Base-by-base conservation (phyloP, 2,797 vertebrate species). In the Mormyrus hasselquistii region DNA sequence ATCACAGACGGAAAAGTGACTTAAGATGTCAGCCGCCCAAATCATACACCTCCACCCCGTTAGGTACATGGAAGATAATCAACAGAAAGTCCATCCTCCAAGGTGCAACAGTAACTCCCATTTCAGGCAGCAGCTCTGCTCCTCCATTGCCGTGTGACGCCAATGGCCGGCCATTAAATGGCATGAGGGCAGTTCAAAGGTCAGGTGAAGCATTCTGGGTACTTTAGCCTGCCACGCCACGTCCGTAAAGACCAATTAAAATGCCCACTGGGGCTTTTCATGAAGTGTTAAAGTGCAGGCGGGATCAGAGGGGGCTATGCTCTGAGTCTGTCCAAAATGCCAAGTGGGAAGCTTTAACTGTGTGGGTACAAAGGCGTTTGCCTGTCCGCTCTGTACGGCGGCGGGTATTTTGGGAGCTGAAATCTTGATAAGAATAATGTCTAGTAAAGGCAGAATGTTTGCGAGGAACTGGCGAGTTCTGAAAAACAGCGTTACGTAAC, bases 1-100 rank as follows among this genome's bases (percentile, higher is more conserved):
- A 89, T 59, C 92, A 92, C 93, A 52, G 83, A 34, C 47, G 29
- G 73, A 76, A 76, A 44, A 76, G 73, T 76, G 73, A 76, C 38
- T 44, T 44, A 79, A 79, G 73, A 79, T 79, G 38, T 79, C 34
- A 44, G 38, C 38, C 16, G 73, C 38, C 34, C 73, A 79, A 79
- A 79, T 79, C 38, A 12, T n/a, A 44, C 12, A 79, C 73, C 16
- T 79, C 73, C 38, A 7, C 34, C 62, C 73, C 38, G 5, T 5
- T 79, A 79, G 6, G 38, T 19, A 79, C 38, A 38, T 79, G 73
- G 38, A 79, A 44, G 16, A 79, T n/a, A 79, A 79, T 79, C 38
- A 44, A 44, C 73, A 16, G 73, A 41, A 79, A 44, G 38, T 6
- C 34, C 73, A 29, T 44, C 34, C 16, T 16, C 16, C 2, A 25